Conservation (phyloP, 2,888 invertebrate species). For the Germaria angustata region DNA sequence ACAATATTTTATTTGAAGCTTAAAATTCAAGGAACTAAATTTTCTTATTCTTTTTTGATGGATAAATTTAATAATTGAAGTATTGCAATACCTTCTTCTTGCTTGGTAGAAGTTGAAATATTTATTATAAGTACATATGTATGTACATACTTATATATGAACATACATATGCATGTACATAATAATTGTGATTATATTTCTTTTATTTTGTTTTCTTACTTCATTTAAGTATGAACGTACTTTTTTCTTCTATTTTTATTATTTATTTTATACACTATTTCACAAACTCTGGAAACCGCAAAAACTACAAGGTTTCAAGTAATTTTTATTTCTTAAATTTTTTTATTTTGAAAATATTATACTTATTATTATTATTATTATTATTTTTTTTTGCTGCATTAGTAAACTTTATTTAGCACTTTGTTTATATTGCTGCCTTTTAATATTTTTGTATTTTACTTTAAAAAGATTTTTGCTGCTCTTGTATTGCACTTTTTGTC, state of each 20-base stretch:
- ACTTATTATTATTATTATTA: conserved; percentile 8
- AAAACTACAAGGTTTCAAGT: conserved; percentile 24
- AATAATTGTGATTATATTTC: conserved; percentile 5
- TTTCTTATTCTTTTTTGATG: background rate
- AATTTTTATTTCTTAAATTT: background rate
- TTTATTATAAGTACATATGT: conserved; percentile 26
- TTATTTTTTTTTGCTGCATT: background rate
- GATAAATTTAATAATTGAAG: background rate
- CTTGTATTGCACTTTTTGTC: conserved; percentile 47
- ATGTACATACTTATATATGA: too few relatives aligned
- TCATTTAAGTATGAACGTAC: background rate
- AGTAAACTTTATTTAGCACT: conserved; percentile 8
- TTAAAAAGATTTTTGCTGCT: conserved; percentile 1
- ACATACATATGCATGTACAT: too few relatives aligned
- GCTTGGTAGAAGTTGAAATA: conserved; percentile 34
- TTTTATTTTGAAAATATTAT: conserved; percentile 37
- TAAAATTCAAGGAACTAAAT: background rate
- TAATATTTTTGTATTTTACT: conserved; percentile 8
- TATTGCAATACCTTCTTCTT: conserved; percentile 41
- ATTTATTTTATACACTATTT: conserved; percentile 16
- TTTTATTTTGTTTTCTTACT: background rate
- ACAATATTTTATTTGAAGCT: background rate
- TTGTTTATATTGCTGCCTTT: conserved; percentile 22
- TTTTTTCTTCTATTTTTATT: conserved; percentile 6
- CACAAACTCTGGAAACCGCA: conserved; percentile 55